Evolutionary conservation across 2,888 invertebrate genomes (phyloP), one percentile per base, ranked within the genome.

Genomic region (Zygothrica quintamaculata): DNA sequence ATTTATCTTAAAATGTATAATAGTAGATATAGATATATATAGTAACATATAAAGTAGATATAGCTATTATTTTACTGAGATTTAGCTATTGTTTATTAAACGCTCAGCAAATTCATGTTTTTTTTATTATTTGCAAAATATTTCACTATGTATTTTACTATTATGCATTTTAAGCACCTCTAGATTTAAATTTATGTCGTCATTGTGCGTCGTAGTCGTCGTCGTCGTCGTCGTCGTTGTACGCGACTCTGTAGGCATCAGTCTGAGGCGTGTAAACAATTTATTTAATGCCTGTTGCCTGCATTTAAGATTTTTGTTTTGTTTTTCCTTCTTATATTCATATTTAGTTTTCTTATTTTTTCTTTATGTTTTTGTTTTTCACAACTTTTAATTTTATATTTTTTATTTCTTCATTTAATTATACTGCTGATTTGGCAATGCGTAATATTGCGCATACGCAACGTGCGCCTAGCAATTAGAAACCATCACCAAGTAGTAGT

Each of bases 121-220:
- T 15, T 65, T 60, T 15, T 65, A 64, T 59, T 66, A 75, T 78
- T 78, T 69, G 61, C 51, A 57, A 46, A 62, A 67, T 77, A 29
- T 29, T 29, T 7, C 29, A 29, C 29, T 29, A n/a, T 29, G 29
- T n/a, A 29, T 29, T 29, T 29, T 29, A 29, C 29, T 29, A 29
- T 9, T 29, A n/a, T 29, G 29, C 29, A 29, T n/a, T 29, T 29
- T 29, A 9, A n/a, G 37, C 18, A 46, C 58, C 53, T 40, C 29
- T 55, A 69, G 65, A 67, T 67, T 71, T 55, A 75, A 81, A 81
- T 71, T 78, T 59, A 81, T 84, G 85, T 70, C 82, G 84, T 84
- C 84, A 84, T 81, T 77, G 75, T 75, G 52, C 68, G 62, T 56
- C 42, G 57, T 37, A 25, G 25, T 34, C 22, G 42, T 47, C 36